phyloP scores from a whole-genome alignment of 2,888 invertebrate species.

The Rapana venosa region DNA sequence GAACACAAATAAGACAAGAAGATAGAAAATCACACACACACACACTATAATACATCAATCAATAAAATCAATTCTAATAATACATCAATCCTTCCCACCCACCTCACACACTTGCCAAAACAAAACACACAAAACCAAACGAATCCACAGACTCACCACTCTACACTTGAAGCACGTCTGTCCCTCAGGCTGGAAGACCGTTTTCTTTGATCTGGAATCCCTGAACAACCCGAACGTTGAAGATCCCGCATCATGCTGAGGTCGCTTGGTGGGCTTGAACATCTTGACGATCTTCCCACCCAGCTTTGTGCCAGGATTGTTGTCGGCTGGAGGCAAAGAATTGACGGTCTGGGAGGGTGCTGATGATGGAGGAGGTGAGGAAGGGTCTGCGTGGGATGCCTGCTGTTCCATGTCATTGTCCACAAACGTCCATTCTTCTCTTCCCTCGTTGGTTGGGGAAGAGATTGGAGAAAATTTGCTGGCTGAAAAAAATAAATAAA shows the following conservation, averaged over 20 bases:
- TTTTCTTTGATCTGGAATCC: neutral
- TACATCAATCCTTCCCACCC: neutral
- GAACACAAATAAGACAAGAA: too few relatives aligned
- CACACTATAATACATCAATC: too few relatives aligned
- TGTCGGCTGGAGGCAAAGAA: neutral
- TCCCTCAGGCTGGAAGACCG: conserved; percentile 4
- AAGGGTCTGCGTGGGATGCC: neutral
- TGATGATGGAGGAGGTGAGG: neutral
- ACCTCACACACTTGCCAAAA: neutral
- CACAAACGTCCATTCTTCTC: conserved; percentile 46
- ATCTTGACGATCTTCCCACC: conserved; percentile 55
- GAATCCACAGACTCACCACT: conserved; percentile 52
- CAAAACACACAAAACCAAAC: neutral
- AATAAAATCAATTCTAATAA: too few relatives aligned
- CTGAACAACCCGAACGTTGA: neutral
- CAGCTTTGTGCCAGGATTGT: conserved; percentile 11
- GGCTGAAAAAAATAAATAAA: neutral
- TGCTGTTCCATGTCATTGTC: conserved; percentile 9
- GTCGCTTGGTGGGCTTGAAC: conserved; percentile 51
- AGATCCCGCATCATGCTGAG: conserved; percentile 37
- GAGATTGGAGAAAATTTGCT: conserved; percentile 16
- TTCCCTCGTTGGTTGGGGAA: neutral
- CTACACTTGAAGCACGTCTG: conserved; percentile 57
- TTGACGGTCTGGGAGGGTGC: neutral
- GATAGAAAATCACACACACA: too few relatives aligned